These are phyloP conservation scores for Dermolepida albohirtum DNA, from an alignment of 2,888 invertebrate species.

Conservation along the genomic window DNA sequence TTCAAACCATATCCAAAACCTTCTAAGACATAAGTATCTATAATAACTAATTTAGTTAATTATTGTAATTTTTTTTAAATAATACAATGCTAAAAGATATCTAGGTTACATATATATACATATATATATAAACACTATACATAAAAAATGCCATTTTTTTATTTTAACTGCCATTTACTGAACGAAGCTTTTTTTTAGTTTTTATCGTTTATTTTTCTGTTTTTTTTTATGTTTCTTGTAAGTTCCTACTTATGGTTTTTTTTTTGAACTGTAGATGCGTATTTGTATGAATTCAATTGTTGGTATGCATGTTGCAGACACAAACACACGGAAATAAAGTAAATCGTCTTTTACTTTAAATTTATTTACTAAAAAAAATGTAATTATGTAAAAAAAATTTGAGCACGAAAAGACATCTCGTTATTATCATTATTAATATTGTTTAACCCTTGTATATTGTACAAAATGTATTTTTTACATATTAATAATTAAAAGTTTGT, in stretches of 20 bases:
- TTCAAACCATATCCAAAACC: constrained; percentile 19
- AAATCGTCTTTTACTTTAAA: too few species aligned
- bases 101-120: constrained; percentile 26
- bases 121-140: too few species aligned
- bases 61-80: constrained; percentile 14
- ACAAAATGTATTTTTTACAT: constrained; percentile 42
- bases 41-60: too few species aligned
- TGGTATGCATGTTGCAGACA: too few species aligned
- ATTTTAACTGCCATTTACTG: constrained; percentile 52
- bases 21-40: too few species aligned
- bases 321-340: too few species aligned
- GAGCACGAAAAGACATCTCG: neutral
- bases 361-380: constrained; percentile 1
- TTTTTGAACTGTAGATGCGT: constrained; percentile 16
- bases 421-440: constrained; percentile 1
- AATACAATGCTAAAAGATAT: constrained; percentile 14
- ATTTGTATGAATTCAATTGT: constrained; percentile 3
- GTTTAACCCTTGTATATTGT: constrained; percentile 8
- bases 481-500: constrained; percentile 22
- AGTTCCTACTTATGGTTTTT: constrained; percentile 35
- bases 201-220: constrained; percentile 9
- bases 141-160: constrained; percentile 50
- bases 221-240: constrained; percentile 18
- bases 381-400: neutral
- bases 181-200: constrained; percentile 40